A percentile compares a stretch with the other conserved stretches of the same genome.
Conservation (phyloP, 2,888 invertebrate species). For the Eristalis pertinax region DNA sequence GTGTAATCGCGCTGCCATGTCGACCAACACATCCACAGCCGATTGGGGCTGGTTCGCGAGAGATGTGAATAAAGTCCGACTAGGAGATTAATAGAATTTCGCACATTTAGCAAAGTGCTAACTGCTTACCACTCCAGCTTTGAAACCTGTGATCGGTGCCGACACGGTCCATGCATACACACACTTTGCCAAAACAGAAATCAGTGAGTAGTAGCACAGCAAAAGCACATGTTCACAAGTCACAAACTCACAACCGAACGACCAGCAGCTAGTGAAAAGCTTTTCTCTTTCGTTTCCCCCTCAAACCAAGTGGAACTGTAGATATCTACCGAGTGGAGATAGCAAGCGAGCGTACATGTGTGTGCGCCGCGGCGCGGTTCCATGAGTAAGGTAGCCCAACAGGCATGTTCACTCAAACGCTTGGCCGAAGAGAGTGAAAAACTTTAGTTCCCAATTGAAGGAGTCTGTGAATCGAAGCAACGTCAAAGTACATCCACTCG, state of each 20-base stretch:
- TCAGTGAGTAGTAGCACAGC: slow-evolving; percentile 3
- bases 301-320: background rate
- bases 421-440: slow-evolving; percentile 63
- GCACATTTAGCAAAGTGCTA: slow-evolving; percentile 15
- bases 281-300: slow-evolving; percentile 13
- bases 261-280: slow-evolving; percentile 31
- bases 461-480: slow-evolving; percentile 63
- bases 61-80: background rate
- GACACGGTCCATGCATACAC: slow-evolving; percentile 14
- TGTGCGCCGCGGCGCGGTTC: background rate
- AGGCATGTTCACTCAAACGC: slow-evolving; percentile 61
- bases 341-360: background rate
- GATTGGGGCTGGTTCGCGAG: background rate
- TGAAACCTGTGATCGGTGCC: slow-evolving; percentile 38
- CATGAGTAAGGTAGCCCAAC: slow-evolving; percentile 56
- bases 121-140: slow-evolving; percentile 12
- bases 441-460: slow-evolving; percentile 69
- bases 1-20: background rate
- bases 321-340: slow-evolving; percentile 14
- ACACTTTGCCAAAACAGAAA: slow-evolving; percentile 42
- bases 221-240: slow-evolving; percentile 68
- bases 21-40: background rate
- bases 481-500: slow-evolving; percentile 15
- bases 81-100: background rate
- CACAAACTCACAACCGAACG: slow-evolving; percentile 23